These are phyloP conservation scores for Pseudomugil tenellus DNA, from an alignment of 2,797 vertebrate genomes.

Conservation along the genomic window DNA sequence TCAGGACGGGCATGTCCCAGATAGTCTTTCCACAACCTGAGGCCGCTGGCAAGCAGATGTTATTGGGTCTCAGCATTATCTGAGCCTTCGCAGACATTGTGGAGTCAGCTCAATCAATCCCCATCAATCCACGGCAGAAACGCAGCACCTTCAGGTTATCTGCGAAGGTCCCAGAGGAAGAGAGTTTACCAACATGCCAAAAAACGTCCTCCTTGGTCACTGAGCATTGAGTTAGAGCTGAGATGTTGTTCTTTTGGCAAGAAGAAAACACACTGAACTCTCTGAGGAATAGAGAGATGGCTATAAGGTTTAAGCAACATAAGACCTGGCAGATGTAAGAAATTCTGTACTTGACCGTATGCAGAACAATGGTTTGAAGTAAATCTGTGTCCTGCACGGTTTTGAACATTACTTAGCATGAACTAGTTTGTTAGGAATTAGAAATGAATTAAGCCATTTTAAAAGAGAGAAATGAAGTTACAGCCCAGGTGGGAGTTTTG, in stretches of 20 bases:
- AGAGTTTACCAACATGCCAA: constrained; percentile 48
- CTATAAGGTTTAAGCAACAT: not conserved
- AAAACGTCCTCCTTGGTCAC: constrained; percentile 31
- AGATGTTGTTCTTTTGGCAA: constrained; percentile 11
- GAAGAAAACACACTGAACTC: not conserved
- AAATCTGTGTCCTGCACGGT: constrained; percentile 9
- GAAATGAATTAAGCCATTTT: constrained; percentile 55
- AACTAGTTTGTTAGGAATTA: constrained; percentile 32
- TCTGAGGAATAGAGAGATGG: not conserved
- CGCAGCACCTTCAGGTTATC: constrained; percentile 35
- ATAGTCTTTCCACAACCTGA: constrained; percentile 51
- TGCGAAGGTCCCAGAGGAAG: constrained; percentile 34
- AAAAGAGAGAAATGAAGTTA: constrained; percentile 9
- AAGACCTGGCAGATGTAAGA: constrained; percentile 11
- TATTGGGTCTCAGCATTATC: constrained; percentile 74
- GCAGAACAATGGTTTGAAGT: constrained; percentile 17
- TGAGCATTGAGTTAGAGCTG: constrained; percentile 29
- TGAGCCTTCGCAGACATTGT: constrained; percentile 66
- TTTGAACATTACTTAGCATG: constrained; percentile 27
- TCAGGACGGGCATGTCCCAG: constrained; percentile 30
- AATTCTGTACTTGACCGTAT: constrained; percentile 1
- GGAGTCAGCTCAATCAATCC: constrained; percentile 77
- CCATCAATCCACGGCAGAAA: constrained; percentile 51
- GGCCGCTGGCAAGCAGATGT: constrained; percentile 48
- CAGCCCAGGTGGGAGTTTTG: constrained; percentile 23